A percentile compares a stretch with the other conserved stretches of the same genome.
Conservation (phyloP, 1,140 invertebrate genomes). For the Macrobrachium rosenbergii region DNA sequence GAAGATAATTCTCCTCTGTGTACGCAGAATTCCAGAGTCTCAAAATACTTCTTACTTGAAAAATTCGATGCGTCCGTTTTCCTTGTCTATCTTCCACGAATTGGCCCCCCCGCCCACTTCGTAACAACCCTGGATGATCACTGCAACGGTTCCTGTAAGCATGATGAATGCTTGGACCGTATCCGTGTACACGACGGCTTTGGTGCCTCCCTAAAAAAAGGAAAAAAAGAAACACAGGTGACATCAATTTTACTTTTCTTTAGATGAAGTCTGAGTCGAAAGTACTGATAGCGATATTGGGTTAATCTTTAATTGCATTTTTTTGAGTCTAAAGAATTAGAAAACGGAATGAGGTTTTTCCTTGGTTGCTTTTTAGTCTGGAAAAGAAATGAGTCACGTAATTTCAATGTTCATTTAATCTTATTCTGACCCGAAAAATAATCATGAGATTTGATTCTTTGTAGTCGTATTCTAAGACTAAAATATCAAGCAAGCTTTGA, state of each 20-base stretch:
- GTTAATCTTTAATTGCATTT: too few relatives aligned
- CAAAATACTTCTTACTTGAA: constrained; percentile 69
- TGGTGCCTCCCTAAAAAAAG: constrained; percentile 73
- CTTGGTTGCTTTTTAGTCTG: too few relatives aligned
- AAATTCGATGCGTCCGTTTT: constrained; percentile 70
- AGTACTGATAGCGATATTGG: neutral
- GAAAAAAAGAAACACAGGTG: too few relatives aligned
- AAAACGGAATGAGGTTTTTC: too few relatives aligned
- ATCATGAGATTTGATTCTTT: too few relatives aligned
- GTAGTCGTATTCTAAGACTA: too few relatives aligned
- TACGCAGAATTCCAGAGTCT: neutral
- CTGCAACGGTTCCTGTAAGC: constrained; percentile 68
- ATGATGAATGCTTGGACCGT: constrained; percentile 69
- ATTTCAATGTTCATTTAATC: too few relatives aligned
- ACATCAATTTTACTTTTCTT: neutral
- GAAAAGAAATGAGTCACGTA: too few relatives aligned
- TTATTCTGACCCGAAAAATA: too few relatives aligned
- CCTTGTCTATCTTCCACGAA: constrained; percentile 69
- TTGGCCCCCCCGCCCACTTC: constrained; percentile 69
- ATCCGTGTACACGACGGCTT: constrained; percentile 75
- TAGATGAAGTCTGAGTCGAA: neutral
- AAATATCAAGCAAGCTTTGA: too few relatives aligned
- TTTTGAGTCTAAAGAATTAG: too few relatives aligned
- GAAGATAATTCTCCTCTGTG: too few relatives aligned
- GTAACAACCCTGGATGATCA: constrained; percentile 69